Percentiles rank a stretch among this genome's conserved stretches.
phyloP scores from a whole-genome alignment of 2,888 invertebrate genomes.

The Rhingia rostrata region DNA sequence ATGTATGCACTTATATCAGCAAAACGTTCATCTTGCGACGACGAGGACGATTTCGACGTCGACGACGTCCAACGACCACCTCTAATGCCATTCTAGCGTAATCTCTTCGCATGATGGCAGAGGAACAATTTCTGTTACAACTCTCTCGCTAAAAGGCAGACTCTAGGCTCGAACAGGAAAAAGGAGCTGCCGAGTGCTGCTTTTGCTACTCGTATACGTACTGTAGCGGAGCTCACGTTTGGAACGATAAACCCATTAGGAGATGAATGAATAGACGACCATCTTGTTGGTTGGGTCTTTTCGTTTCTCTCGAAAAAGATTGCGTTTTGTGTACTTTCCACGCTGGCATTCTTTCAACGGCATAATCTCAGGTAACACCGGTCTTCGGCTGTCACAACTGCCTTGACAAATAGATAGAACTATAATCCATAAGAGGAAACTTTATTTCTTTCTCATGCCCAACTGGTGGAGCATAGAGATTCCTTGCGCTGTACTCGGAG shows the following conservation, averaged over 20 bases:
- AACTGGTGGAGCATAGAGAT: background rate
- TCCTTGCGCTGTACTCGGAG: conserved; percentile 17
- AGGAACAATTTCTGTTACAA: conserved; percentile 61
- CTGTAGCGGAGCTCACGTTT: conserved; percentile 36
- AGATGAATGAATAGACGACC: conserved; percentile 68
- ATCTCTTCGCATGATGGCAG: conserved; percentile 56
- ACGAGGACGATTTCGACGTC: conserved; percentile 20
- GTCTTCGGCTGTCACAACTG: conserved; percentile 65
- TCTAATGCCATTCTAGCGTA: conserved; percentile 70
- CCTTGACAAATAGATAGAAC: conserved; percentile 70
- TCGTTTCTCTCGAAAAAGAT: background rate
- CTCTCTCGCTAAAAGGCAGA: conserved; percentile 45
- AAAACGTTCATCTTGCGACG: conserved; percentile 47
- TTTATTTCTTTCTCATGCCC: conserved; percentile 58
- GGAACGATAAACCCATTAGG: conserved; percentile 73
- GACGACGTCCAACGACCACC: conserved; percentile 64
- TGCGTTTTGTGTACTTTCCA: conserved; percentile 18
- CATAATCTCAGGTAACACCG: conserved; percentile 53
- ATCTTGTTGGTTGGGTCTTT: background rate
- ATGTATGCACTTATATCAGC: conserved; percentile 57
- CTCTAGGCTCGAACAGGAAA: conserved; percentile 28
- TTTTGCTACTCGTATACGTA: conserved; percentile 29
- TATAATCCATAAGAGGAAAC: conserved; percentile 54
- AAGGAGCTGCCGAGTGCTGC: conserved; percentile 32
- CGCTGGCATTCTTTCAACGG: conserved; percentile 54